Conservation (phyloP, 2,888 invertebrate genomes). For the Lochmaea crataegi region DNA sequence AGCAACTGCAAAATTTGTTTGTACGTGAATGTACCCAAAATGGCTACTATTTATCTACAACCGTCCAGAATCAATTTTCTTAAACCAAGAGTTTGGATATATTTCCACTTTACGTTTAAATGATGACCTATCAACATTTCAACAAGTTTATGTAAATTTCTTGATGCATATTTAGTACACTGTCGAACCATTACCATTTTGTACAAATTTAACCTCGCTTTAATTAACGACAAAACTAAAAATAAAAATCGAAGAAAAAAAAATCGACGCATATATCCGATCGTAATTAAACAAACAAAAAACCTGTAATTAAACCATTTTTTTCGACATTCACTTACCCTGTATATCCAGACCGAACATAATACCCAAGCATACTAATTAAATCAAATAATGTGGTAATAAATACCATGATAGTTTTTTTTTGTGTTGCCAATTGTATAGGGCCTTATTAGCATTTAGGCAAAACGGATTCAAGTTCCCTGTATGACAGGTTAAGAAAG, state of each 20-base stretch:
- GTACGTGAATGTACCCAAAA: no score
- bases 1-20: no score
- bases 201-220: background rate
- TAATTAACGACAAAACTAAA: background rate
- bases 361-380: constrained; percentile 44
- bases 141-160: background rate
- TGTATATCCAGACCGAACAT: constrained; percentile 13
- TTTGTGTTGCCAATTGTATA: constrained; percentile 44
- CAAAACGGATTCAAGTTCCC: constrained; percentile 52
- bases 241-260: background rate
- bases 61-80: no score
- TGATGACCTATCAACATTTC: background rate
- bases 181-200: no score
- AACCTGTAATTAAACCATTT: constrained; percentile 12
- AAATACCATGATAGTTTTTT: constrained; percentile 50
- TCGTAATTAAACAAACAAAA: constrained; percentile 29
- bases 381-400: constrained; percentile 50
- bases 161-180: background rate
- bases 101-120: background rate
- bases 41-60: no score
- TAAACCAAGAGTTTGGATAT: background rate
- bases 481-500: constrained; percentile 44
- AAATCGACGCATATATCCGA: background rate
- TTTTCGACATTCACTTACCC: constrained; percentile 1
- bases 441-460: constrained; percentile 61